Base-by-base conservation (phyloP, 2,113 vertebrate genomes). In the Hemiscyllium ocellatum region DNA sequence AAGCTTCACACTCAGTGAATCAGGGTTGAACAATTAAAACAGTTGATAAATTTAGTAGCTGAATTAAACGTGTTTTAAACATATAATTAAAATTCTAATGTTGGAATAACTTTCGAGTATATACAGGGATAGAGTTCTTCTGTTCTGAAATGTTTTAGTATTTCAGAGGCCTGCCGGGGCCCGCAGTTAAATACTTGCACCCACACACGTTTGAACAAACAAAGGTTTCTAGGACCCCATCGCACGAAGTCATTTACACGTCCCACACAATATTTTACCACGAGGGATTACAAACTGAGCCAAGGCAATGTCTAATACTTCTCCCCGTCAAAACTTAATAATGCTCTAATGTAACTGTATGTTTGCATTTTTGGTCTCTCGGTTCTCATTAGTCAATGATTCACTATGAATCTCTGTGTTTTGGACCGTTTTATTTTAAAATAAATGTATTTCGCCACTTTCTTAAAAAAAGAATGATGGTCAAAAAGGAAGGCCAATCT, bases 151-250 rank as follows among this genome's bases (percentile, higher is more conserved):
- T 3, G 22, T 94, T 94, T 94, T 22, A 50, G 26, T 72, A 69
- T 17, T 26, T 15, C 94, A 72, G 47, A 24, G 42, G 69, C 66
- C 69, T 33, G 68, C 52, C 47, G 47, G 69, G 26, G 26, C 22
- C 69, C 69, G 47, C 69, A 24, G 42, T 97, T 96, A 95, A 98
- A 96, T 96, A 96, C 96, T 97, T 96, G 89, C 97, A 96, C 98
- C 98, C 98, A 98, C 98, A 99, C 98, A 97, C 98, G 95, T 97
- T 97, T 97, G 96, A 95, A 96, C 0, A 96, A 97, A 98, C 97
- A 98, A 98, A 98, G 98, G 97, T 98, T 98, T 97, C 97, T 96
- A 97, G 97, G 89, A 29, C 56, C 80, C 66, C 80, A 72, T 66
- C n/a, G 61, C 33, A 37, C 33, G 56, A 91, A 91, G 65, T 66